Evolutionary conservation across 1,140 invertebrate species (phyloP).

Genomic region (Trachymyrmex cornetzi): DNA sequence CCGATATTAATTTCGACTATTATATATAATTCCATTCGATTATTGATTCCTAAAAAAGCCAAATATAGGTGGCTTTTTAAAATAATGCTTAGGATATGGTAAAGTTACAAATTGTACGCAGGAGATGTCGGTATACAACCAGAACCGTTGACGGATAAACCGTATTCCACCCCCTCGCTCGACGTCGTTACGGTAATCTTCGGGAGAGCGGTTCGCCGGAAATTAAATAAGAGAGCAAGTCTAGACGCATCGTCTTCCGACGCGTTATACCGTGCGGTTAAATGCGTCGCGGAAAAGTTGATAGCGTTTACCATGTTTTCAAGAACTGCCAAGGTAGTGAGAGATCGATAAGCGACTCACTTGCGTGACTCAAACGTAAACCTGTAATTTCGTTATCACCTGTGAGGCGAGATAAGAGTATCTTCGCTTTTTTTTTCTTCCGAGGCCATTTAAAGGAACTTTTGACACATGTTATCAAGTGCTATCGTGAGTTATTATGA

Average conservation of each 20-base stretch:
- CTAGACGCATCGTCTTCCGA: slow-evolving; percentile 50
- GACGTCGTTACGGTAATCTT: slow-evolving; percentile 36
- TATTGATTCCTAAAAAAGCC: too few relatives aligned
- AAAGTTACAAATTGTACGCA: not conserved
- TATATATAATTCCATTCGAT: too few relatives aligned
- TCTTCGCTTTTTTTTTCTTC: not conserved
- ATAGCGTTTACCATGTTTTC: slow-evolving; percentile 11
- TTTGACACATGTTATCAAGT: not conserved
- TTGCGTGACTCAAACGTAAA: not conserved
- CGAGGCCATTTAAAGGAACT: not conserved
- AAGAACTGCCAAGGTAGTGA: not conserved
- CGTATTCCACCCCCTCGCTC: slow-evolving; percentile 9
- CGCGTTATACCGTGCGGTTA: not conserved
- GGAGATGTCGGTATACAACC: not conserved
- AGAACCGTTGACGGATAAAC: slow-evolving; percentile 33
- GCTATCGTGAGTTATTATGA: not conserved
- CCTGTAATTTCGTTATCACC: slow-evolving; percentile 30
- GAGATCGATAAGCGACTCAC: slow-evolving; percentile 24
- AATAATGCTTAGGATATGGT: too few relatives aligned
- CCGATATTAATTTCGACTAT: too few relatives aligned
- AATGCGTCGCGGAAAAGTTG: not conserved
- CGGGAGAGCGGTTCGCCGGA: slow-evolving; percentile 51
- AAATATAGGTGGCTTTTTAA: too few relatives aligned
- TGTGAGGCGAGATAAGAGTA: slow-evolving; percentile 33
- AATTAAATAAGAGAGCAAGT: slow-evolving; percentile 68